Conservation (phyloP, 2,797 vertebrate species). For the Lepus oiostolus region DNA sequence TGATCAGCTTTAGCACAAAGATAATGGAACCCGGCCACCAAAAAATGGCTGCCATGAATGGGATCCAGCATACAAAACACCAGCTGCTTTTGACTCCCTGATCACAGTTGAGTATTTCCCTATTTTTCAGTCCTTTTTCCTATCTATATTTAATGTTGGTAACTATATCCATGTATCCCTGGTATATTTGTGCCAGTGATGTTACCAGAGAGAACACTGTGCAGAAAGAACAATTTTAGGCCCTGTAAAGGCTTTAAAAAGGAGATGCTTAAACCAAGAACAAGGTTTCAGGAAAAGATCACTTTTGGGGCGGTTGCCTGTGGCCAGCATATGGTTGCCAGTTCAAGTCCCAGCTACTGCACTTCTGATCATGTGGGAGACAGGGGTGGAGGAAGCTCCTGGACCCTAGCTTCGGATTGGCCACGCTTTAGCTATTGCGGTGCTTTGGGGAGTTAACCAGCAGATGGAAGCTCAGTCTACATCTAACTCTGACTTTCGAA, state of each 20-base stretch:
- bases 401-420: too few species aligned
- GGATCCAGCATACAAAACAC: neutral
- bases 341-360: too few species aligned
- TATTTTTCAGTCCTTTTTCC: neutral
- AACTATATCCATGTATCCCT: neutral
- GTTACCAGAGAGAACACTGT: neutral
- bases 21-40: neutral
- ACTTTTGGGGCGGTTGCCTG: neutral
- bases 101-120: neutral
- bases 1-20: neutral
- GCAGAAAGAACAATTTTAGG: neutral
- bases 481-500: too few species aligned
- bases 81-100: neutral
- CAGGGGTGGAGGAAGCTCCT: too few species aligned
- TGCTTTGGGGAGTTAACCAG: too few species aligned
- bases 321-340: too few species aligned
- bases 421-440: too few species aligned
- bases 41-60: neutral
- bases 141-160: neutral
- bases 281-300: neutral
- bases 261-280: neutral
- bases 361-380: too few species aligned
- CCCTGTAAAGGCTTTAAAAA: neutral
- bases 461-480: too few species aligned
- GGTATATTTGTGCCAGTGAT: neutral